Percentiles rank a stretch among this genome's conserved stretches.
phyloP scores from a whole-genome alignment of 2,888 invertebrate species.

The Scelioninae gen. 1 region DNA sequence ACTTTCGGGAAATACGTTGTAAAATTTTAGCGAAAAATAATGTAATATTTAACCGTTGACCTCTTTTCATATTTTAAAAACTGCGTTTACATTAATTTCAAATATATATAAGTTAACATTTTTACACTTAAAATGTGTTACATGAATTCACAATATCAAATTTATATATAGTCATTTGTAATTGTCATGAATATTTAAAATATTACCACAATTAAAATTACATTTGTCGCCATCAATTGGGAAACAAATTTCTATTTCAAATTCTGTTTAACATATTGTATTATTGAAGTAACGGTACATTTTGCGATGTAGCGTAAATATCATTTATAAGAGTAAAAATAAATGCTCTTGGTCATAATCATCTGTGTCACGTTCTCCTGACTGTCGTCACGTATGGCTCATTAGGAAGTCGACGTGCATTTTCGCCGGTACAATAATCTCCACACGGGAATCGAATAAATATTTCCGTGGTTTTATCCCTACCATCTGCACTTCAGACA shows the following conservation, averaged over 20 bases:
- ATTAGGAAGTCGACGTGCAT: conserved; percentile 64
- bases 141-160: too few species aligned
- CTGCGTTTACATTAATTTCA: too few species aligned
- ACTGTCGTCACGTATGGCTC: conserved; percentile 65
- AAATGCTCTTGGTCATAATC: conserved; percentile 41
- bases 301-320: conserved; percentile 30
- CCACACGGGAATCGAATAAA: conserved; percentile 64
- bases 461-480: conserved; percentile 38
- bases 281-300: conserved; percentile 16
- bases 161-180: too few species aligned
- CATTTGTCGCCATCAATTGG: background rate
- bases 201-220: background rate
- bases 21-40: too few species aligned
- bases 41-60: too few species aligned
- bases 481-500: conserved; percentile 23
- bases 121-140: too few species aligned
- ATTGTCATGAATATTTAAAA: too few species aligned
- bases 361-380: conserved; percentile 61
- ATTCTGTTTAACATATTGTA: background rate
- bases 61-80: too few species aligned
- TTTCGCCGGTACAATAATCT: conserved; percentile 62
- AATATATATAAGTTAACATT: too few species aligned
- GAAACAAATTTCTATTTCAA: conserved; percentile 75
- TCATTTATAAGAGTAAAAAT: conserved; percentile 12
- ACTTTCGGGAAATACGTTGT: background rate